Evolutionary conservation across 2,797 vertebrate genomes (phyloP), one percentile per base, ranked within the genome.

Genomic region (Chiloscyllium punctatum): DNA sequence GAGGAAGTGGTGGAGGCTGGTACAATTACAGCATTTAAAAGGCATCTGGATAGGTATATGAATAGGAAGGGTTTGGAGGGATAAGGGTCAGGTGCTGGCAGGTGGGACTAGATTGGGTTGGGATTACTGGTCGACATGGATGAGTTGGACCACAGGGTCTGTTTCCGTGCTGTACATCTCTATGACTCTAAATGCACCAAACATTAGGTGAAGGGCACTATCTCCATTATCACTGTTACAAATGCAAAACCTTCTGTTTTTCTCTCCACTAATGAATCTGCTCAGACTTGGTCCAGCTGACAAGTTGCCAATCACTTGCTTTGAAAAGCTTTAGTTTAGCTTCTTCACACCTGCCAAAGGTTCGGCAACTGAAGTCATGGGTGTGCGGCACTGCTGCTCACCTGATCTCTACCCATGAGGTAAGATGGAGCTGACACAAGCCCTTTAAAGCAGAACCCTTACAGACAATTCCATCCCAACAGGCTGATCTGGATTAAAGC

Each of bases 241-340:
- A 3, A 42, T 2, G 37, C 18, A 90, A 21, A 68, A 18, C 21
- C 16, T 37, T 84, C 37, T 62, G 37, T 92, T 68, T n/a, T 68
- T n/a, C 57, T 15, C 30, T 77, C 72, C 33, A 30, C 72, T 15
- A 13, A 33, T n/a, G 57, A 15, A 25, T 88, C 11, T 16, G 86
- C 25, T 15, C 57, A 92, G 68, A 42, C 13, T 27, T 69, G 13
- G n/a, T 42, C 42, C 62, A 42, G 90, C n/a, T 21, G n/a, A 42
- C 90, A 92, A 92, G 69, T 69, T 92, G 66, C 90, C 62, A 92
- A 69, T n/a, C 2, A 21, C 90, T 92, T 68, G 69, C n/a, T 69
- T 27, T 16, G n/a, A 42, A 92, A 92, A 92, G 21, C 90, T 92
- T 92, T 69, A 69, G 62, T 69, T 92, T 92, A 69, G 62, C 69